Conservation (phyloP, 2,113 vertebrate species). For the Bucco capensis region DNA sequence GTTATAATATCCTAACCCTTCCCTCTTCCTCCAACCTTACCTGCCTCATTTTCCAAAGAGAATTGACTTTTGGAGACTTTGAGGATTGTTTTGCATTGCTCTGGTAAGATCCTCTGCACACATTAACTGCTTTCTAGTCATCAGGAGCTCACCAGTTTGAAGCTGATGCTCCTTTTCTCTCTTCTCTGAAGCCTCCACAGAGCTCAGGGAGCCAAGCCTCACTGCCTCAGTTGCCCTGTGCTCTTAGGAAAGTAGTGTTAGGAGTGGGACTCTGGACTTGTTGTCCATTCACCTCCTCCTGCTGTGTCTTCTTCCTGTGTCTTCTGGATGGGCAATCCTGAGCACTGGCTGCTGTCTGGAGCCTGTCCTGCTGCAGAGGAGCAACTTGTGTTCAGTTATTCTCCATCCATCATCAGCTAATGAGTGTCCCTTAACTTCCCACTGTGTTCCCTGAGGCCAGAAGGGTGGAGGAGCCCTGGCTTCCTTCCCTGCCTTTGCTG, state of each 20-base stretch:
- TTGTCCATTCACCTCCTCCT: not conserved
- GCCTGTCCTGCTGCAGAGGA: accelerated
- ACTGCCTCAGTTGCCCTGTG: not conserved
- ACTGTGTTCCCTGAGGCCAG: accelerated
- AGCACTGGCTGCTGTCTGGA: not conserved
- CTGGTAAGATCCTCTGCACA: not conserved
- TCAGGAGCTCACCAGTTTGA: not conserved
- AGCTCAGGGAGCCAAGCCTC: not conserved
- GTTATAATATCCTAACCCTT: not conserved
- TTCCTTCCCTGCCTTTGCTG: not conserved
- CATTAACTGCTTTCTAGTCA: not conserved
- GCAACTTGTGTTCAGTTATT: not conserved
- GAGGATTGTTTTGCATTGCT: not conserved
- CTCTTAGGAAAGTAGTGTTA: not conserved
- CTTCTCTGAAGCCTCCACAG: not conserved
- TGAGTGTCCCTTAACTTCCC: accelerated
- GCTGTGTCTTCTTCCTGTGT: not conserved
- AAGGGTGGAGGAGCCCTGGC: not conserved
- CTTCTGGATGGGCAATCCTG: not conserved
- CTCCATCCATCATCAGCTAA: not conserved
- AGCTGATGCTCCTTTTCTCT: not conserved
- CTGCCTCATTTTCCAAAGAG: not conserved
- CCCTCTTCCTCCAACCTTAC: not conserved
- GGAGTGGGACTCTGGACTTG: not conserved
- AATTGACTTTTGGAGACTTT: not conserved